Conservation (phyloP, 37 sponge, comb jelly and placozoan genomes). For the Haliclona indistincta region DNA sequence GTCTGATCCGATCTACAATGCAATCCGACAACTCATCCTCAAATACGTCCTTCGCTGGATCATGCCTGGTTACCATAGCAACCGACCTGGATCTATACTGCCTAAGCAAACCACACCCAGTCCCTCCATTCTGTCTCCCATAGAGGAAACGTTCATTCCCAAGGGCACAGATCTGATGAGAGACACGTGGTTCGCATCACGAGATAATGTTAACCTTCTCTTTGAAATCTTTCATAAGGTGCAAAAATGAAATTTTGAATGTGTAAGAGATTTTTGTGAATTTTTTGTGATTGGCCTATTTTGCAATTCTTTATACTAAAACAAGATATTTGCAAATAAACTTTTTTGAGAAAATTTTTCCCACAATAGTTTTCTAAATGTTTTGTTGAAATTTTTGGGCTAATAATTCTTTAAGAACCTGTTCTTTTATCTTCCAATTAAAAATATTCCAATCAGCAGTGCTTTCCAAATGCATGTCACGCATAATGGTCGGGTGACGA, state of each 20-base stretch:
- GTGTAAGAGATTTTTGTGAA: background rate
- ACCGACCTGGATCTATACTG: background rate
- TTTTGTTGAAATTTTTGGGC: too few species aligned
- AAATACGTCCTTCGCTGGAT: conserved; percentile 59
- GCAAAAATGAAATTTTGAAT: background rate
- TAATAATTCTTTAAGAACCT: too few species aligned
- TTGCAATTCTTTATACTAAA: too few species aligned
- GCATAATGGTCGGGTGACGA: too few species aligned
- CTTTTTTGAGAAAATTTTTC: too few species aligned
- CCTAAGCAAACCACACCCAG: conserved; percentile 15
- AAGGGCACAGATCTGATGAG: conserved; percentile 53
- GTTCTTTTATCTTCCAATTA: too few species aligned
- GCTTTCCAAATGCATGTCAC: too few species aligned
- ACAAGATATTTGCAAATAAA: too few species aligned
- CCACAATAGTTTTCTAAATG: too few species aligned
- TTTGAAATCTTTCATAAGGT: conserved; percentile 74
- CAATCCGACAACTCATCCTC: conserved; percentile 42
- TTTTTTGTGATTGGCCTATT: background rate
- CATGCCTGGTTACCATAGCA: conserved; percentile 23
- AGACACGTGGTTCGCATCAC: conserved; percentile 58
- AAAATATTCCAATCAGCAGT: too few species aligned
- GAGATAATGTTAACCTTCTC: conserved; percentile 81
- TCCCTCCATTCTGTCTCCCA: background rate
- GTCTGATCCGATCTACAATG: conserved; percentile 42
- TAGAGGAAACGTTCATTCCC: background rate